Evolutionary conservation across 2,113 vertebrate genomes (phyloP).

Genomic region (Macroglossus sobrinus): DNA sequence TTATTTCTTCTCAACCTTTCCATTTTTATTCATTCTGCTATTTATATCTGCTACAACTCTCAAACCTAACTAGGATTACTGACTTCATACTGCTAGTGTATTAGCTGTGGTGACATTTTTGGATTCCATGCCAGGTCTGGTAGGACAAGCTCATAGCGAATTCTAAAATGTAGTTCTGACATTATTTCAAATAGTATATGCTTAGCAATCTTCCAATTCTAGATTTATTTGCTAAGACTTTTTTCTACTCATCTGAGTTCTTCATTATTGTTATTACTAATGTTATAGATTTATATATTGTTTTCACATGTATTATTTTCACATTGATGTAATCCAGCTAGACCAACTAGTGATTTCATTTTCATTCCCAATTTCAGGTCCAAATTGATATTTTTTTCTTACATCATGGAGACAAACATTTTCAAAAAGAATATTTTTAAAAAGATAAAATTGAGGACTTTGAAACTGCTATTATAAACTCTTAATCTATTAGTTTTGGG

Average conservation of each 20-base stretch:
- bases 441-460: background rate
- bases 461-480: background rate
- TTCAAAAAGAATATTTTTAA: background rate
- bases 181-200: background rate
- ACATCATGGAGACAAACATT: background rate
- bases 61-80: background rate
- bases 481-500: background rate
- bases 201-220: background rate
- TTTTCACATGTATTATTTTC: background rate
- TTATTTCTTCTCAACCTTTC: background rate
- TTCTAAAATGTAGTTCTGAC: background rate
- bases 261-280: background rate
- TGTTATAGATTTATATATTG: background rate
- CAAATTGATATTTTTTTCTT: background rate
- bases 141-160: background rate
- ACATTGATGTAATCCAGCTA: background rate
- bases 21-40: background rate
- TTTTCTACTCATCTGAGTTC: background rate
- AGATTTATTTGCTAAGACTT: background rate
- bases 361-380: background rate
- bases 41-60: background rate
- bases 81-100: background rate
- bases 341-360: background rate
- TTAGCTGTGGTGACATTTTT: background rate
- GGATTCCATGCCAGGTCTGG: background rate